Base-by-base conservation (phyloP, 64 coral and sea anemone genomes). In the Pachyseris speciosa region DNA sequence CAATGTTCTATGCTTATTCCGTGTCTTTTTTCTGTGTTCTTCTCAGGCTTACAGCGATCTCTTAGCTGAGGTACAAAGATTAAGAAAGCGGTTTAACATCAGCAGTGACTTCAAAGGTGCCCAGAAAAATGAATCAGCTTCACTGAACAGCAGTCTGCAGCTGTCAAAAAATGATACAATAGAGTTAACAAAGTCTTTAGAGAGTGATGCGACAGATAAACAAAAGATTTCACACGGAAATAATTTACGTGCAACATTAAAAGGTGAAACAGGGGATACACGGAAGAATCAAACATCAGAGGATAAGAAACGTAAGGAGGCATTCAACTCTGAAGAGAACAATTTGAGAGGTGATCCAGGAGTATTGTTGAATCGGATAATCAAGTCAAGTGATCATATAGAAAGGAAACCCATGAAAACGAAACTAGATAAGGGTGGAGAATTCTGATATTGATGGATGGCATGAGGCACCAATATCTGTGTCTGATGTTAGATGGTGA, bases 331-430 rank as follows among this genome's bases (percentile, higher is more conserved):
- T 39, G 1, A 39, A 61, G 53, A 38, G 37, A 37, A 79, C 30
- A 79, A 81, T 63, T 26, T 81, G 32, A 59, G 34, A 63, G 77
- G 77, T 4, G 77, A 81, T 63, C 22, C 9, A n/a, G 77, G 77
- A 81, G 16, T 63, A n/a, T 38, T 61, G 30, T 26, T 31, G 26
- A 28, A 76, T 76, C 24, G 15, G 12, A 50, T 4, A 10, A 13
- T 6, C 1, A 37, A 80, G 19, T 59, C 28, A 52, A 78, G 45
- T 52, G 48, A 63, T 3, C 25, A 25, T 39, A 81, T 12, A 15
- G 32, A 81, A 4, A 81, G 52, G 13, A 77, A 77, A 77, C 15
- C 52, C 9, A 1, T 24, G 11, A 30, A 53, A 33, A 39, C 20
- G 6, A 38, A 37, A 37, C 29, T 60, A 26, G 38, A 9, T 17